phyloP scores from a whole-genome alignment of 2,888 invertebrate genomes.

The Pandemis corylana region DNA sequence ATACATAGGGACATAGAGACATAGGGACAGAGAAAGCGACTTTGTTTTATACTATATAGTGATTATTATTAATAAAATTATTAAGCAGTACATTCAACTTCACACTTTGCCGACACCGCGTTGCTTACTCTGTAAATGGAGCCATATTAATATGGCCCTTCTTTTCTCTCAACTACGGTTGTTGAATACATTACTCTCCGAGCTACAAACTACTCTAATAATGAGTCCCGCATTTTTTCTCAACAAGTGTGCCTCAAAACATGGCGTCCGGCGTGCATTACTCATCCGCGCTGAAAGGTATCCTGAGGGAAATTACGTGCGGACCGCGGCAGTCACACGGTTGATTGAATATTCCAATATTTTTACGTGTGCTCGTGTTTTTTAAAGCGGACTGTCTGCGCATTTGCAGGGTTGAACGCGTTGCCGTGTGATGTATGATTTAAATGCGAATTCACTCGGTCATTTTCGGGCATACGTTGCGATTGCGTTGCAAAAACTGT shows the following conservation, averaged over 20 bases:
- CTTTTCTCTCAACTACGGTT: no score
- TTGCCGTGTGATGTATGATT: not conserved
- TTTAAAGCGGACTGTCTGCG: not conserved
- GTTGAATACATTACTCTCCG: no score
- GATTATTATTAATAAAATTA: no score
- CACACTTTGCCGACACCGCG: no score
- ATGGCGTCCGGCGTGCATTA: conserved; percentile 72
- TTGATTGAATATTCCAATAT: conserved; percentile 45
- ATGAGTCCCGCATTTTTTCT: not conserved
- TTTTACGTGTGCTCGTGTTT: conserved; percentile 22
- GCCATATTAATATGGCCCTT: no score
- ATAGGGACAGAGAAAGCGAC: no score
- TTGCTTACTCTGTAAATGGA: no score
- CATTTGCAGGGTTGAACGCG: conserved; percentile 7
- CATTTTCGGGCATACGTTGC: no score
- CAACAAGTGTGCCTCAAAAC: conserved; percentile 47
- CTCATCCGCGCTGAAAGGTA: conserved; percentile 77
- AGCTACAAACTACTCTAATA: not conserved
- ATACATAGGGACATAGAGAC: no score
- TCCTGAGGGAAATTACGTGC: conserved; percentile 80
- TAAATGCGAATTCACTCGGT: not conserved
- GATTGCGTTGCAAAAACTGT: no score
- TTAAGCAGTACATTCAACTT: no score
- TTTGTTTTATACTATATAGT: no score
- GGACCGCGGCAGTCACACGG: conserved; percentile 48